phyloP scores from a whole-genome alignment of 2,113 vertebrate genomes.

The Anser brachyrhynchus region DNA sequence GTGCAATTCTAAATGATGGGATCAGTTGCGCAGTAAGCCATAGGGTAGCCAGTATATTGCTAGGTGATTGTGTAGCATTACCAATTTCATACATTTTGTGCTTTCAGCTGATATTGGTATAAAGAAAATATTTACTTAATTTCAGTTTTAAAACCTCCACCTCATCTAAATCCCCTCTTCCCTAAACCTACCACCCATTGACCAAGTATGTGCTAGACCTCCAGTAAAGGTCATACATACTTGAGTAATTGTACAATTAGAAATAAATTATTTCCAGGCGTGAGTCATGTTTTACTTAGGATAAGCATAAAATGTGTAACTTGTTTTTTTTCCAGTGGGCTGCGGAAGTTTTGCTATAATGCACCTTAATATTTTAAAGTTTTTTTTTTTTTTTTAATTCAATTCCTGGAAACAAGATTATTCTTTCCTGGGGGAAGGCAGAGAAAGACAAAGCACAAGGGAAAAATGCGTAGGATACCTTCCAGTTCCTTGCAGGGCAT shows the following conservation, averaged over 20 bases:
- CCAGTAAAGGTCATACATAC: constrained; percentile 9
- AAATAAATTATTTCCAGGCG: constrained; percentile 50
- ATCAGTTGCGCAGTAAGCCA: background rate
- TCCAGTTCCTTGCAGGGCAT: constrained; percentile 13
- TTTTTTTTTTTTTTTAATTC: background rate
- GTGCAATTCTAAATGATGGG: background rate
- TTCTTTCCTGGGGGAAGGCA: constrained; percentile 18
- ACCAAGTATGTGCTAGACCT: constrained; percentile 20
- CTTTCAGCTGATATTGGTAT: background rate
- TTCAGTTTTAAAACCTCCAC: constrained; percentile 4
- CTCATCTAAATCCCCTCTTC: constrained; percentile 7
- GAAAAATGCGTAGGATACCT: constrained; percentile 65
- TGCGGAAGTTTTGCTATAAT: background rate
- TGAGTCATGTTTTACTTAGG: constrained; percentile 53
- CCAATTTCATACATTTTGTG: background rate
- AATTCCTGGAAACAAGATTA: constrained; percentile 28
- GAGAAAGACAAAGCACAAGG: background rate
- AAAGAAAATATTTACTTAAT: constrained; percentile 52
- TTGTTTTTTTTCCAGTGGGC: background rate
- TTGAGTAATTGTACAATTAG: constrained; percentile 38
- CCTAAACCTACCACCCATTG: background rate
- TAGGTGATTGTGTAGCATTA: constrained; percentile 4
- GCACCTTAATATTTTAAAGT: constrained; percentile 6
- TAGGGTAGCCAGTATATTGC: background rate
- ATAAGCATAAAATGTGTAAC: constrained; percentile 28